Conservation (phyloP, 2,888 invertebrate species). For the Drosophila colorata region DNA sequence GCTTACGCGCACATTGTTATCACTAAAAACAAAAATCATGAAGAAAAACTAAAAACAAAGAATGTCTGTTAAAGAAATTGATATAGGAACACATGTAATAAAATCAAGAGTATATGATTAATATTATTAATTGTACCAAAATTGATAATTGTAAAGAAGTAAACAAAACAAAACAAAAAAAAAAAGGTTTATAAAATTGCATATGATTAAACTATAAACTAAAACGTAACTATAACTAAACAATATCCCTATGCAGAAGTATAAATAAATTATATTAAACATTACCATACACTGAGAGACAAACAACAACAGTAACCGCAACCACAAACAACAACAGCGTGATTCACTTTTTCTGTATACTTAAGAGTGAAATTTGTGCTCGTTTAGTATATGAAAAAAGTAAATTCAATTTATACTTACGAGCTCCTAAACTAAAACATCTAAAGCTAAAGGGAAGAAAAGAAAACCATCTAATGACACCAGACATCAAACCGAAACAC, state of each 20-base stretch:
- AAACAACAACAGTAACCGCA: slow-evolving; percentile 20
- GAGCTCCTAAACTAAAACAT: slow-evolving; percentile 32
- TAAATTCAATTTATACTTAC: slow-evolving; percentile 35
- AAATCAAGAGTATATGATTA: slow-evolving; percentile 57
- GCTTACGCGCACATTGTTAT: slow-evolving; percentile 80
- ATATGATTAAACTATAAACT: slow-evolving; percentile 70
- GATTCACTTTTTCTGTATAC: slow-evolving; percentile 54
- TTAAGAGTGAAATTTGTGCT: slow-evolving; percentile 54
- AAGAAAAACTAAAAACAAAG: slow-evolving; percentile 8
- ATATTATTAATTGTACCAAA: slow-evolving; percentile 76
- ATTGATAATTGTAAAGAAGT: slow-evolving; percentile 74
- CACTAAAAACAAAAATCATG: slow-evolving; percentile 46
- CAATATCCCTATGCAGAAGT: slow-evolving; percentile 69
- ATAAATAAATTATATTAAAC: slow-evolving; percentile 51
- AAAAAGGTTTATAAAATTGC: slow-evolving; percentile 65
- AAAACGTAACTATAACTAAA: slow-evolving; percentile 64
- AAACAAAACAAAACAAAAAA: slow-evolving; percentile 28
- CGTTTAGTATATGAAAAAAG: slow-evolving; percentile 28
- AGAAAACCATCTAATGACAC: slow-evolving; percentile 19
- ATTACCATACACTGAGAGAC: slow-evolving; percentile 54
- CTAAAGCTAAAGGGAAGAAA: slow-evolving; percentile 19
- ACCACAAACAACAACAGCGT: slow-evolving; percentile 30
- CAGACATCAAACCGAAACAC: slow-evolving; percentile 16
- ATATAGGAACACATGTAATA: slow-evolving; percentile 52
- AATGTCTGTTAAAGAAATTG: slow-evolving; percentile 65